phyloP scores from a whole-genome alignment of 2,797 vertebrate genomes.

The Phataginus tricuspis region DNA sequence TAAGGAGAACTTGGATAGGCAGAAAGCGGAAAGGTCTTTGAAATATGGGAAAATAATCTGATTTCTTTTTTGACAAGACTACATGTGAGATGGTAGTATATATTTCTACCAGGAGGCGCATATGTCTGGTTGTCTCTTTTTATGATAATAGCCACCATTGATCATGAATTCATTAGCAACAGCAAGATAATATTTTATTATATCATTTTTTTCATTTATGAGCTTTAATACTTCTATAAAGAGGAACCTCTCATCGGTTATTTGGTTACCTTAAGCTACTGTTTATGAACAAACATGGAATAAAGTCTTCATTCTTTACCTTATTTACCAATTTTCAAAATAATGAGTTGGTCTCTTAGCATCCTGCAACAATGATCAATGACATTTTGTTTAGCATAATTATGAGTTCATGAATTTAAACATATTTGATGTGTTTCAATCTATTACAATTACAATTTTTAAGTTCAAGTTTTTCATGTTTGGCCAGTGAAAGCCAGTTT shows the following conservation, averaged over 20 bases:
- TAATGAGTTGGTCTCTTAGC: background rate
- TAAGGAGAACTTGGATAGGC: background rate
- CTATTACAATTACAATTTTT: background rate
- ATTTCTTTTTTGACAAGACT: constrained; percentile 31
- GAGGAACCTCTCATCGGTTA: background rate
- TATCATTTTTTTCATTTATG: background rate
- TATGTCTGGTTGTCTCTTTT: background rate
- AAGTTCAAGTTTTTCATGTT: background rate
- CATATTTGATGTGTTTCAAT: background rate
- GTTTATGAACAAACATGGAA: background rate
- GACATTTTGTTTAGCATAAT: background rate
- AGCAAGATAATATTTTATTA: background rate
- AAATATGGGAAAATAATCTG: background rate
- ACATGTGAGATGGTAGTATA: background rate
- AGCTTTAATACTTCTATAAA: background rate
- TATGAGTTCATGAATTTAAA: background rate
- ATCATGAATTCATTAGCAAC: background rate
- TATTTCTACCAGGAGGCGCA: background rate
- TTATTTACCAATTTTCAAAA: background rate
- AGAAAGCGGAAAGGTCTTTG: background rate
- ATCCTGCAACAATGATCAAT: background rate
- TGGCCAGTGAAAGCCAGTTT: background rate
- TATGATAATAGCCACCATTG: background rate
- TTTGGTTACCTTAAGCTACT: background rate
- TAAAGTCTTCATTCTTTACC: background rate